A percentile compares a stretch with the other conserved stretches of the same genome.
These are phyloP conservation scores for Brachyalestes nurse DNA, from an alignment of 2,797 vertebrate species.

Conservation along the genomic window DNA sequence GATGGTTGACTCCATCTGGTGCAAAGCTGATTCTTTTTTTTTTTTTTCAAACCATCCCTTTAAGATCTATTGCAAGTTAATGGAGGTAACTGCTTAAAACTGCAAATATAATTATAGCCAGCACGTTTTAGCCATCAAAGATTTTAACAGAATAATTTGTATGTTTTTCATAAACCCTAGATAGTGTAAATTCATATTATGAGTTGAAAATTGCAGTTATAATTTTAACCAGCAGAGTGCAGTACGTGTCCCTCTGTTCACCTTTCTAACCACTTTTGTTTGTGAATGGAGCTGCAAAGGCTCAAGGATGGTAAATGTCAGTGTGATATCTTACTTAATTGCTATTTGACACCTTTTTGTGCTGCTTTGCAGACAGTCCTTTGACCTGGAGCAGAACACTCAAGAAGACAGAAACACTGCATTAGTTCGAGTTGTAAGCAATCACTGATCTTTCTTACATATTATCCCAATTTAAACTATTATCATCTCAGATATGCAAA, in stretches of 20 bases:
- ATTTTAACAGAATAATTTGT: too few species aligned
- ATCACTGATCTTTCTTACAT: neutral
- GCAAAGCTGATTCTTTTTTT: too few species aligned
- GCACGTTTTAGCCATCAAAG: too few species aligned
- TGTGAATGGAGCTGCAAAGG: too few species aligned
- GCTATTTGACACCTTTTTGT: neutral
- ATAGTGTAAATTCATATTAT: neutral
- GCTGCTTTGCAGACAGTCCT: slow-evolving; percentile 63
- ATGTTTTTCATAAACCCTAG: neutral
- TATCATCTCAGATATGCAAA: neutral
- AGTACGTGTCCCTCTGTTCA: neutral
- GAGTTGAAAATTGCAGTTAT: neutral
- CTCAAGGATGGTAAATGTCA: neutral
- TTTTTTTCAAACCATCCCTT: too few species aligned
- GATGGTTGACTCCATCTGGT: too few species aligned
- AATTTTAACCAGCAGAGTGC: slow-evolving; percentile 20
- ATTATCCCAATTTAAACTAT: neutral
- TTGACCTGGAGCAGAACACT: slow-evolving; percentile 57
- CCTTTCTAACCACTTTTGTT: neutral
- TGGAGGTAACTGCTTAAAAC: too few species aligned
- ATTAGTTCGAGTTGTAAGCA: slow-evolving; percentile 73
- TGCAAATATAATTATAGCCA: too few species aligned
- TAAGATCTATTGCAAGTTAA: too few species aligned
- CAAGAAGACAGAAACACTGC: slow-evolving; percentile 8
- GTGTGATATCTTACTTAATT: neutral